Evolutionary conservation across 2,888 invertebrate species (phyloP).

Genomic region (Salticus scenicus): DNA sequence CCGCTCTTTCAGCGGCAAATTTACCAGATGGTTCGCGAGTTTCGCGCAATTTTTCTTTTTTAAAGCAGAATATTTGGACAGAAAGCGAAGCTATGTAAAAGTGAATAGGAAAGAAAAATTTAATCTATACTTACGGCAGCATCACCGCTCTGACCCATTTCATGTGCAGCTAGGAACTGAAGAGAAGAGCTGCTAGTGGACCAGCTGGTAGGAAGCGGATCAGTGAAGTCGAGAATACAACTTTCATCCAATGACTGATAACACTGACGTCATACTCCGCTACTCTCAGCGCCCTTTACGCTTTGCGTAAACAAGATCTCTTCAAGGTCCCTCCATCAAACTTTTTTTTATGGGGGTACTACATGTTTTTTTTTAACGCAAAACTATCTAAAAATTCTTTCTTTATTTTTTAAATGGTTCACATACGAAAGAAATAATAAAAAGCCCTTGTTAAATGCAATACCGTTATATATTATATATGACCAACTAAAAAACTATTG

Average conservation of each 20-base stretch:
- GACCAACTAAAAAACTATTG: too few relatives aligned
- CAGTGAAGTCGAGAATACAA: conserved; percentile 33
- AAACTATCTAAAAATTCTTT: not conserved
- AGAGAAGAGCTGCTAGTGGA: conserved; percentile 30
- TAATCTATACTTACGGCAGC: conserved; percentile 34
- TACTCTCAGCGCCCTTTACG: conserved; percentile 50
- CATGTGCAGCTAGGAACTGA: not conserved
- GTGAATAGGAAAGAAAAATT: too few relatives aligned
- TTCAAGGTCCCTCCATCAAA: conserved; percentile 45
- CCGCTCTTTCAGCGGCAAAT: not conserved
- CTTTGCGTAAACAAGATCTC: conserved; percentile 57
- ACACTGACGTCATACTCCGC: conserved; percentile 53
- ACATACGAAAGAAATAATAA: too few relatives aligned
- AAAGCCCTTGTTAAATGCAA: too few relatives aligned
- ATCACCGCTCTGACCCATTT: conserved; percentile 35
- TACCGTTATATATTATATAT: too few relatives aligned
- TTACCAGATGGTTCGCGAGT: too few relatives aligned
- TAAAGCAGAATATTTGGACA: too few relatives aligned
- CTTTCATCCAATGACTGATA: conserved; percentile 61
- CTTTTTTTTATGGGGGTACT: not conserved
- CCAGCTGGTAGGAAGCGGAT: conserved; percentile 60
- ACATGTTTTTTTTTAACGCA: not conserved
- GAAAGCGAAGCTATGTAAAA: too few relatives aligned
- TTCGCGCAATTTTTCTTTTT: too few relatives aligned
- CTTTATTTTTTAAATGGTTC: not conserved